phyloP scores from a whole-genome alignment of 2,113 vertebrate species.

The Lycaon pictus region DNA sequence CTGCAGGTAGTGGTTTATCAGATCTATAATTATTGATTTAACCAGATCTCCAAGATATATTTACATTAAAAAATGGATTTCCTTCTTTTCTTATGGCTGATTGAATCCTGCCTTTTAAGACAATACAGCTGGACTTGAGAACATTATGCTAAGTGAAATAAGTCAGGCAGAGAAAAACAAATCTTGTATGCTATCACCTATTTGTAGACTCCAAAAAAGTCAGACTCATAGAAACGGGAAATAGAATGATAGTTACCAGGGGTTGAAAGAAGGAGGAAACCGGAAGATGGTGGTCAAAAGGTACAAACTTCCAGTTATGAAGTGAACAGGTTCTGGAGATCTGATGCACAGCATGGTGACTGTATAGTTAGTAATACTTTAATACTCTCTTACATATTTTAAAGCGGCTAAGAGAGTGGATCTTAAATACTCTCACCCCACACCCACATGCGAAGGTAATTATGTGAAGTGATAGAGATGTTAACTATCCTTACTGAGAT shows the following conservation, averaged over 20 bases:
- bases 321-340: background rate
- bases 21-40: background rate
- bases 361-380: background rate
- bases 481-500: background rate
- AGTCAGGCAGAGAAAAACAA: background rate
- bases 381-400: background rate
- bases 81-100: background rate
- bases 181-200: background rate
- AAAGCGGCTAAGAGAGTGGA: background rate
- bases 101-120: background rate
- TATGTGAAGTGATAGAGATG: background rate
- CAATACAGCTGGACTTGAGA: background rate
- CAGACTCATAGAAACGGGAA: background rate
- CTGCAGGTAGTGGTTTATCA: background rate
- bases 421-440: background rate
- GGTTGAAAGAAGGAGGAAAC: too few relatives aligned
- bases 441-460: background rate
- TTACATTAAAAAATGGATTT: background rate
- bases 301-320: background rate
- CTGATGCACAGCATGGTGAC: background rate
- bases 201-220: background rate
- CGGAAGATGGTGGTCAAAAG: background rate
- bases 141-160: background rate
- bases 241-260: background rate
- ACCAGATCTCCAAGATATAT: background rate